These are phyloP conservation scores for Drosophila pruinosa DNA, from an alignment of 1,140 invertebrate species.

Conservation along the genomic window DNA sequence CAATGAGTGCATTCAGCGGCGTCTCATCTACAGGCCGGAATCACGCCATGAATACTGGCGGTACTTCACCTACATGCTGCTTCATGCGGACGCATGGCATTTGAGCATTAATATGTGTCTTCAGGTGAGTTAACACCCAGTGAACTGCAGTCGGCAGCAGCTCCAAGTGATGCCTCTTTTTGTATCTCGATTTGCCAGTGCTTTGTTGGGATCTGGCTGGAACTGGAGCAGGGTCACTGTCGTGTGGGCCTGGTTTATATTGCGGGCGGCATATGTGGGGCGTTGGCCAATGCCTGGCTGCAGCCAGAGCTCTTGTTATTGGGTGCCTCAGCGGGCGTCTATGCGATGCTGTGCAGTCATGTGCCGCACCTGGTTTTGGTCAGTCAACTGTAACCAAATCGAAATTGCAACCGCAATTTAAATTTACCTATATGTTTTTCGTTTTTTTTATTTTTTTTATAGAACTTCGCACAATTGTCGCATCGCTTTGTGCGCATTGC, in stretches of 20 bases:
- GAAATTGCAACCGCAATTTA: slow-evolving; percentile 58
- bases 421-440: slow-evolving; percentile 11
- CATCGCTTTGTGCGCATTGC: slow-evolving; percentile 85
- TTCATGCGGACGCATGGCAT: slow-evolving; percentile 89
- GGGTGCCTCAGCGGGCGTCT: slow-evolving; percentile 97
- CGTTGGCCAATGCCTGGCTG: slow-evolving; percentile 90
- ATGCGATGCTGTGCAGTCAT: slow-evolving; percentile 95
- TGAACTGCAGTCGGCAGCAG: too few species aligned
- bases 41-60: slow-evolving; percentile 87
- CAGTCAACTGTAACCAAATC: slow-evolving; percentile 77
- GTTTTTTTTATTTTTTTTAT: slow-evolving; percentile 55
- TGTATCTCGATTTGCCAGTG: slow-evolving; percentile 81
- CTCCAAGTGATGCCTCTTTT: neutral
- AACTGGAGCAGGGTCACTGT: slow-evolving; percentile 92
- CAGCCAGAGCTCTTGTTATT: slow-evolving; percentile 91
- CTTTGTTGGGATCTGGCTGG: slow-evolving; percentile 88
- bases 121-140: slow-evolving; percentile 57
- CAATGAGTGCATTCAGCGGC: slow-evolving; percentile 83
- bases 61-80: slow-evolving; percentile 91
- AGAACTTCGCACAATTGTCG: slow-evolving; percentile 86
- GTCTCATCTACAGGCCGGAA: slow-evolving; percentile 88
- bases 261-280: slow-evolving; percentile 88
- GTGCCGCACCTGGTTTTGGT: slow-evolving; percentile 94
- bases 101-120: slow-evolving; percentile 86
- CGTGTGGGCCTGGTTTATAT: slow-evolving; percentile 89